A percentile compares a stretch with the other conserved stretches of the same genome.
These are phyloP conservation scores for Oxystoma pomonae DNA, from an alignment of 2,888 invertebrate species.

Conservation along the genomic window DNA sequence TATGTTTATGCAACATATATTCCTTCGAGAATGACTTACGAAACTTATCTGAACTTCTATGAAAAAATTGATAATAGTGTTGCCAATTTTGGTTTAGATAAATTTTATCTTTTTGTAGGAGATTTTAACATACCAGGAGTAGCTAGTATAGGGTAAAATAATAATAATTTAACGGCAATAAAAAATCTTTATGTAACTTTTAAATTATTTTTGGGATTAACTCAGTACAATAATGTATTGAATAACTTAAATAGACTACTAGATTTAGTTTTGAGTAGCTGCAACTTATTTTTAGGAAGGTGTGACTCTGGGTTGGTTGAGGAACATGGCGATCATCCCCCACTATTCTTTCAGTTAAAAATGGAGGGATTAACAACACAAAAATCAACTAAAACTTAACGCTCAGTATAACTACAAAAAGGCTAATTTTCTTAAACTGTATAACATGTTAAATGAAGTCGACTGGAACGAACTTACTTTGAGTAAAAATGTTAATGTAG, in stretches of 20 bases:
- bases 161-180: not conserved
- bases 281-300: not conserved
- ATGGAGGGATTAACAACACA: not conserved
- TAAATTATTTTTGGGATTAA: not conserved
- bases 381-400: not conserved
- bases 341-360: conserved; percentile 1
- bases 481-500: not conserved
- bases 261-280: not conserved
- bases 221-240: not conserved
- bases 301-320: not conserved
- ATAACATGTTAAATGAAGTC: not conserved
- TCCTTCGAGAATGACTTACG: not conserved
- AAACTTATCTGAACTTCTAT: not conserved
- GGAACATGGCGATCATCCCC: not conserved
- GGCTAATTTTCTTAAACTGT: not conserved
- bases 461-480: not conserved
- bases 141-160: not conserved
- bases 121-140: not conserved
- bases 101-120: not conserved
- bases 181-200: not conserved
- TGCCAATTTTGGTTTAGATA: not conserved
- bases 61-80: conserved; percentile 1
- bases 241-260: not conserved
- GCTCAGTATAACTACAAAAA: conserved; percentile 3
- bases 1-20: not conserved